A percentile compares a stretch with the other conserved stretches of the same genome.
Conservation (phyloP, 2,888 invertebrate species). For the Drosophila picticornis region DNA sequence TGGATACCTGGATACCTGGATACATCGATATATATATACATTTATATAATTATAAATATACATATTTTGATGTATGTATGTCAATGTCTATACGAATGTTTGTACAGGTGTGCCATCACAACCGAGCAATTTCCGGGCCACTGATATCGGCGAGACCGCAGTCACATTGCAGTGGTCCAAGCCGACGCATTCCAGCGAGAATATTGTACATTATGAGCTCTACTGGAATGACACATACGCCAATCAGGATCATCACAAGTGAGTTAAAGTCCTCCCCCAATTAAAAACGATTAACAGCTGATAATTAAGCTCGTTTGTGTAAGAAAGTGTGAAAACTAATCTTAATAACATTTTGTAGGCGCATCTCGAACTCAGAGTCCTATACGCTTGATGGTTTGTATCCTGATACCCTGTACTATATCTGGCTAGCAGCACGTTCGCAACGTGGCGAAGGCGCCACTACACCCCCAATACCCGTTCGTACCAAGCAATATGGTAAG, state of each 20-base stretch:
- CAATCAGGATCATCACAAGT: constrained; percentile 94
- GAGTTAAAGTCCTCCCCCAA: constrained; percentile 74
- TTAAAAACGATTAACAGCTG: neutral
- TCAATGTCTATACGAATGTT: constrained; percentile 9
- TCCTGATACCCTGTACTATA: constrained; percentile 98
- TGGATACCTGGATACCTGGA: constrained; percentile 25
- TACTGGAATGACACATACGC: constrained; percentile 99
- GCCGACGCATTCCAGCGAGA: constrained; percentile 96
- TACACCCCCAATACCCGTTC: constrained; percentile 96
- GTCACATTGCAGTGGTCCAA: constrained; percentile 97
- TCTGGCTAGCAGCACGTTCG: constrained; percentile 97
- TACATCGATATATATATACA: neutral
- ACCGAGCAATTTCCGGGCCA: constrained; percentile 94
- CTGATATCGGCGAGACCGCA: constrained; percentile 95
- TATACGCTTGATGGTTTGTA: constrained; percentile 96
- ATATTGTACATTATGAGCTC: constrained; percentile 97
- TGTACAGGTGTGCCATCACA: constrained; percentile 96
- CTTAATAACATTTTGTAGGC: constrained; percentile 83
- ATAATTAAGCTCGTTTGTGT: constrained; percentile 1
- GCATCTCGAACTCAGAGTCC: constrained; percentile 92
- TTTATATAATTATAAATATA: neutral
- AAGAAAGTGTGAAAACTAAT: constrained; percentile 1
- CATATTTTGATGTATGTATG: neutral
- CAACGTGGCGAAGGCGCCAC: constrained; percentile 97
- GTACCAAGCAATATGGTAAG: constrained; percentile 99